Percentiles rank a stretch among this genome's conserved stretches.
Evolutionary conservation across 2,113 vertebrate genomes (phyloP).

Genomic region (Oryzias woworae): DNA sequence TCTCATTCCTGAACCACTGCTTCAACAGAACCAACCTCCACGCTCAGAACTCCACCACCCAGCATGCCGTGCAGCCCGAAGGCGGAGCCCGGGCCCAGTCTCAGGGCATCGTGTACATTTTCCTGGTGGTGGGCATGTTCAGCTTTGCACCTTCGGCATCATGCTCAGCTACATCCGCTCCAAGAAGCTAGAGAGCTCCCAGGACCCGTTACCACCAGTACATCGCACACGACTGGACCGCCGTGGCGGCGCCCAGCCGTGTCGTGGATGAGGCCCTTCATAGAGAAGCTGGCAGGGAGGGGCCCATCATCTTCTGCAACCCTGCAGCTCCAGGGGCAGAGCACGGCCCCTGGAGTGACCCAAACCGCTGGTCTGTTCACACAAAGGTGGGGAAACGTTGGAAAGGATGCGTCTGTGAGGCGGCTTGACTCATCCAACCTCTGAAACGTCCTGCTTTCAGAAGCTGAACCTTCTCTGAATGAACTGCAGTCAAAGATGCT

Average conservation of each 20-base stretch:
- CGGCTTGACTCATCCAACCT: too few species aligned
- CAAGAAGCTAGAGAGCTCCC: constrained; percentile 85
- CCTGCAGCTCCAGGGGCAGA: constrained; percentile 54
- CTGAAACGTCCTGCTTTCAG: too few species aligned
- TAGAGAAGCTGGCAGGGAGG: constrained; percentile 27
- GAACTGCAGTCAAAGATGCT: too few species aligned
- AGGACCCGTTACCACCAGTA: constrained; percentile 86
- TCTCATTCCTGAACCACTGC: constrained; percentile 67
- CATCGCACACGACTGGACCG: constrained; percentile 82
- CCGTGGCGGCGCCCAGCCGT: constrained; percentile 39
- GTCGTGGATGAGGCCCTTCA: constrained; percentile 43
- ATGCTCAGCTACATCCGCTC: constrained; percentile 92
- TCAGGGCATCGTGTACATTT: constrained; percentile 82
- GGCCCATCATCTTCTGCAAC: constrained; percentile 73
- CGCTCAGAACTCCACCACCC: constrained; percentile 50
- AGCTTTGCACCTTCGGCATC: constrained; percentile 91
- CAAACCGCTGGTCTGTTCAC: background rate
- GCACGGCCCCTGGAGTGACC: background rate
- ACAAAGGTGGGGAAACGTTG: too few species aligned
- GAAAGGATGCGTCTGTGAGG: too few species aligned
- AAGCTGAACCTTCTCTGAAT: too few species aligned
- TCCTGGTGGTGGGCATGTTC: constrained; percentile 88
- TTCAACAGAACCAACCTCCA: constrained; percentile 17
- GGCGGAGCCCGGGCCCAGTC: constrained; percentile 36
- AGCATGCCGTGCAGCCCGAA: constrained; percentile 31